These are phyloP conservation scores for Drosophila ercepeae DNA, from an alignment of 1,140 invertebrate species.

Conservation along the genomic window DNA sequence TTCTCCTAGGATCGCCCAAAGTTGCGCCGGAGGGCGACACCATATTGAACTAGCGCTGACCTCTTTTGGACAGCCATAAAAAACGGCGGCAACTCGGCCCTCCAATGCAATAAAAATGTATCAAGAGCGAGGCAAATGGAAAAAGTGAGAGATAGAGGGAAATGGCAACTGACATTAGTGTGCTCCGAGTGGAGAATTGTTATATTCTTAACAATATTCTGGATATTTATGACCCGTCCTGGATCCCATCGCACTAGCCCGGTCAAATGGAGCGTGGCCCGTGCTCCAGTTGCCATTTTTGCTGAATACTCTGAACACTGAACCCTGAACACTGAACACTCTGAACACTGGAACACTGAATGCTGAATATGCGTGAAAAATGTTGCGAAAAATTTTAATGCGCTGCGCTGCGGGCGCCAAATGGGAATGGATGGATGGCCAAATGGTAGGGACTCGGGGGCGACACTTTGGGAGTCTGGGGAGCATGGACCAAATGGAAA, in stretches of 20 bases:
- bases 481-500: conserved; percentile 44
- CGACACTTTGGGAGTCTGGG: neutral
- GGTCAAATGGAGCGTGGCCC: conserved; percentile 53
- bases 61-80: conserved; percentile 35
- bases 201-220: conserved; percentile 80
- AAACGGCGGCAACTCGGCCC: neutral
- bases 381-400: conserved; percentile 79
- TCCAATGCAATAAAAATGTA: conserved; percentile 37
- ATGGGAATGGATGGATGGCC: conserved; percentile 46
- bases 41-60: conserved; percentile 21
- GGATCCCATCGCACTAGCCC: neutral
- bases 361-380: conserved; percentile 76
- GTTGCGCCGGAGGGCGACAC: neutral
- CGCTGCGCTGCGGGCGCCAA: conserved; percentile 69
- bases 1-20: neutral
- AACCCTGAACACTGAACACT: neutral
- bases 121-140: conserved; percentile 13
- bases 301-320: conserved; percentile 7
- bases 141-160: conserved; percentile 2
- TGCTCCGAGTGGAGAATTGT: conserved; percentile 50
- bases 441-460: conserved; percentile 38
- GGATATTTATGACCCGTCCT: conserved; percentile 69
- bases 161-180: conserved; percentile 36
- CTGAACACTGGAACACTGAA: conserved; percentile 9
- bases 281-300: conserved; percentile 38